Conservation (phyloP, 37 sponge, comb jelly and placozoan species). For the Geodia barretti region DNA sequence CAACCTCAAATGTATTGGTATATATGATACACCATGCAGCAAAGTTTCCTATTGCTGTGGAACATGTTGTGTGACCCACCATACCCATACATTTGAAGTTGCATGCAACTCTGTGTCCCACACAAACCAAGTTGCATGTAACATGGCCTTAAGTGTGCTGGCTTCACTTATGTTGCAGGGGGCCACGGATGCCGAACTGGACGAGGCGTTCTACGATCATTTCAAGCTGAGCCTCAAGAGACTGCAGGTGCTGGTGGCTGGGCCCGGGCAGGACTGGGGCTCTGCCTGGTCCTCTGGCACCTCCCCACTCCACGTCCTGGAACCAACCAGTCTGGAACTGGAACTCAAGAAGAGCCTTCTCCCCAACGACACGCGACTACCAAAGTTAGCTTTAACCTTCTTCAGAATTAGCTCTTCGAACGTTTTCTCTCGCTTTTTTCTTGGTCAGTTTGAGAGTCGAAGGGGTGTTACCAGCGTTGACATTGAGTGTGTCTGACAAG, state of each 20-base stretch:
- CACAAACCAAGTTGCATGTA: too few species aligned
- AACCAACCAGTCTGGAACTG: constrained; percentile 49
- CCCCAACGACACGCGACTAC: constrained; percentile 69
- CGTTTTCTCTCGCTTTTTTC: neutral
- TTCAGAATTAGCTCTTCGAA: neutral
- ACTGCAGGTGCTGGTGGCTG: constrained; percentile 50
- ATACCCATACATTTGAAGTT: too few species aligned
- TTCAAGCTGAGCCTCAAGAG: constrained; percentile 56
- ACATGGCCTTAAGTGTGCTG: too few species aligned
- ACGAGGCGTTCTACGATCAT: constrained; percentile 76
- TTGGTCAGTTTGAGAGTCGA: constrained; percentile 43
- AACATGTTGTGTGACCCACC: too few species aligned
- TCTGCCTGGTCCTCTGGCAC: constrained; percentile 11
- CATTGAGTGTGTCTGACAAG: constrained; percentile 64
- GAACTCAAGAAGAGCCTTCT: constrained; percentile 74
- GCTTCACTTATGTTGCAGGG: constrained; percentile 13
- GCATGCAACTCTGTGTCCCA: too few species aligned
- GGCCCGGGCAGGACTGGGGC: constrained; percentile 55
- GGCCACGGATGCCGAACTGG: constrained; percentile 61
- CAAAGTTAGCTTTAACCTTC: constrained; percentile 7
- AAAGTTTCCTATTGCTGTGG: too few species aligned
- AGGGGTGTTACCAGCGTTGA: constrained; percentile 48
- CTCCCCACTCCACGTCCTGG: constrained; percentile 56
- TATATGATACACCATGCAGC: neutral
- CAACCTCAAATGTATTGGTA: neutral